Conservation (phyloP, 2,888 invertebrate genomes). For the Tanaodytes sp. region DNA sequence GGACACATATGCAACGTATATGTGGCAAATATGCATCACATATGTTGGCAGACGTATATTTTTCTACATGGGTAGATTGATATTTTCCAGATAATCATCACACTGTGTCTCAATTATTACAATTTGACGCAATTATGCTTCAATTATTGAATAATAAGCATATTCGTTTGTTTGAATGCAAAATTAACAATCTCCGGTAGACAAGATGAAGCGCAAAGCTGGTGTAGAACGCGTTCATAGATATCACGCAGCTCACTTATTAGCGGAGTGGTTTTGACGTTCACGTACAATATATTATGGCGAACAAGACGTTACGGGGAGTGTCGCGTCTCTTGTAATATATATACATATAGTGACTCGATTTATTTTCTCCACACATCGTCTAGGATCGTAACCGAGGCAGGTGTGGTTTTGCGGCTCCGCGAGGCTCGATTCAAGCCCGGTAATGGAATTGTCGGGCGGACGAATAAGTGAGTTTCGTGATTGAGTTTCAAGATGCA, state of each 20-base stretch:
- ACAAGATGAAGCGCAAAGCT: slow-evolving; percentile 11
- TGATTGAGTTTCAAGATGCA: slow-evolving; percentile 53
- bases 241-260: slow-evolving; percentile 15
- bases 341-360: slow-evolving; percentile 26
- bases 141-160: too few species aligned
- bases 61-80: too few species aligned
- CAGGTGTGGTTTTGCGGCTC: slow-evolving; percentile 51
- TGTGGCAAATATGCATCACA: too few species aligned
- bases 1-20: too few species aligned
- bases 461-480: slow-evolving; percentile 53
- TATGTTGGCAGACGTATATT: too few species aligned
- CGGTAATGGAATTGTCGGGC: slow-evolving; percentile 53
- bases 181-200: too few species aligned
- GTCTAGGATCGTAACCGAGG: slow-evolving; percentile 38
- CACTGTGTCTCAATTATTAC: too few species aligned
- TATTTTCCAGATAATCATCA: too few species aligned
- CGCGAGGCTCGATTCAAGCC: slow-evolving; percentile 37
- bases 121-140: too few species aligned
- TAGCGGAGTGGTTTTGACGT: slow-evolving; percentile 34
- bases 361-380: slow-evolving; percentile 45
- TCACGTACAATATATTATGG: slow-evolving; percentile 23
- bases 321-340: slow-evolving; percentile 23
- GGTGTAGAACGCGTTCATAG: neutral
- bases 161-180: too few species aligned
- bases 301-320: slow-evolving; percentile 31